These are phyloP conservation scores for Stichopus horrens DNA, from an alignment of 53 echinoderm and acorn worm species.

Conservation along the genomic window DNA sequence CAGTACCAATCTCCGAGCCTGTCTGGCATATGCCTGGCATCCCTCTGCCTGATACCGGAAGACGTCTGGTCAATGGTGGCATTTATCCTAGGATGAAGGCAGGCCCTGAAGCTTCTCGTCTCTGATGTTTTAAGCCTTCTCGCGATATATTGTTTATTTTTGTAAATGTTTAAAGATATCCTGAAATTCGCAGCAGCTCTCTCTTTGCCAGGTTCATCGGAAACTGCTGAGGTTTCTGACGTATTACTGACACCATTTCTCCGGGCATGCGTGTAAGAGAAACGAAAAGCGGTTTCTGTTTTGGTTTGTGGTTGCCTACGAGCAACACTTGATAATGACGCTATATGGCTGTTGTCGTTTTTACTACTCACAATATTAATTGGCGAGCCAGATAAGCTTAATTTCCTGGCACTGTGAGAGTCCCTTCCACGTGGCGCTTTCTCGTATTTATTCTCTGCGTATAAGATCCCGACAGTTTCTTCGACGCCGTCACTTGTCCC, in stretches of 20 bases:
- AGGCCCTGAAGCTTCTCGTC: neutral
- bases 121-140: neutral
- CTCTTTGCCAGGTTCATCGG: neutral
- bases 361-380: neutral
- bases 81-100: neutral
- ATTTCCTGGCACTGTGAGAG: neutral
- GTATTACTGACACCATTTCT: neutral
- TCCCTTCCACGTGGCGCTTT: neutral
- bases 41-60: neutral
- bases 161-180: slow-evolving; percentile 24
- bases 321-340: neutral
- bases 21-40: neutral
- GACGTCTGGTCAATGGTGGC: neutral
- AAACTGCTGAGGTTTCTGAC: neutral
- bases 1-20: slow-evolving; percentile 45
- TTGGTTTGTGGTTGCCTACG: neutral
- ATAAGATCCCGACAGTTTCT: neutral
- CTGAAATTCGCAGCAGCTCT: neutral
- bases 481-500: neutral
- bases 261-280: slow-evolving; percentile 18
- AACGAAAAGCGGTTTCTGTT: neutral
- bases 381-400: neutral
- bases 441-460: slow-evolving; percentile 14
- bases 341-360: neutral
- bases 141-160: neutral